These are phyloP conservation scores for Himantopus leucocephalus DNA, from an alignment of 2,113 vertebrate genomes.

Conservation along the genomic window DNA sequence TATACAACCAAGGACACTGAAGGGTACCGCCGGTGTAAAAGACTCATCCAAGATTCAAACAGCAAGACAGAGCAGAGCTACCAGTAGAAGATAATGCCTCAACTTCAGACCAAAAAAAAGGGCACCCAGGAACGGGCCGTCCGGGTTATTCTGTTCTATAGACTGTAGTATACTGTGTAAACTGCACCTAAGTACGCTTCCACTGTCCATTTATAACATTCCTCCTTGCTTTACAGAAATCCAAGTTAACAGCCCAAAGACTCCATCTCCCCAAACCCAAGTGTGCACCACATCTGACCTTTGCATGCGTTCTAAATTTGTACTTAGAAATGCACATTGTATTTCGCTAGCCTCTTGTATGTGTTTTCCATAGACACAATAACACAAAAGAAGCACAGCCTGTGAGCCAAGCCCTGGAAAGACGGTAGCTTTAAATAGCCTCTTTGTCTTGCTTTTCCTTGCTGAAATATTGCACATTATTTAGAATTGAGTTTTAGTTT, in stretches of 20 bases:
- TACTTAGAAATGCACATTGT: slow-evolving; percentile 35
- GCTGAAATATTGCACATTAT: not conserved
- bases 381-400: slow-evolving; percentile 28
- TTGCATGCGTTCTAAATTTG: slow-evolving; percentile 8
- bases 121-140: not conserved
- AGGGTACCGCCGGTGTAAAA: not conserved
- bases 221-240: not conserved
- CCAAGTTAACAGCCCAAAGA: not conserved
- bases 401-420: slow-evolving; percentile 34
- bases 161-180: not conserved
- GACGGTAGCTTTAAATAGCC: slow-evolving; percentile 59
- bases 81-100: not conserved
- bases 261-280: not conserved
- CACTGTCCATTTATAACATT: not conserved
- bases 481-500: not conserved
- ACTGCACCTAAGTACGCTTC: not conserved
- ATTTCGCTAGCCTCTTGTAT: not conserved
- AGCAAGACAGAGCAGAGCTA: not conserved
- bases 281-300: slow-evolving; percentile 17
- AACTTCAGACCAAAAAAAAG: not conserved
- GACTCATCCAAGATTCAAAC: not conserved
- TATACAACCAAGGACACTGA: not conserved
- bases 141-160: not conserved
- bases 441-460: slow-evolving; percentile 63
- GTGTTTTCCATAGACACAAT: slow-evolving; percentile 56